These are phyloP conservation scores for Dilophus febrilis DNA, from an alignment of 2,888 invertebrate species.

Conservation along the genomic window DNA sequence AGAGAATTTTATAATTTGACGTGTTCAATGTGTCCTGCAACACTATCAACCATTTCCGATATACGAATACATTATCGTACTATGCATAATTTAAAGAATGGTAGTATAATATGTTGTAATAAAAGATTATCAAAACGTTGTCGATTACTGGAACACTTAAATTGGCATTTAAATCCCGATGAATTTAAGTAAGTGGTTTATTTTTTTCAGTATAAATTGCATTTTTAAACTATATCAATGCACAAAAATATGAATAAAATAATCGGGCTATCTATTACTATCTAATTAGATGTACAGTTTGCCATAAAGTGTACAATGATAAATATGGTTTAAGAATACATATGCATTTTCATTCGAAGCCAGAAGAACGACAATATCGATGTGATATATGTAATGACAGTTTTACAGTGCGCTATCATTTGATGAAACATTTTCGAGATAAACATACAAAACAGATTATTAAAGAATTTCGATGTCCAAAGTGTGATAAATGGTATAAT, in stretches of 20 bases:
- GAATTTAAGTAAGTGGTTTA: constrained; percentile 3
- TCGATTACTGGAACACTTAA: constrained; percentile 13
- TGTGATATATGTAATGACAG: no score
- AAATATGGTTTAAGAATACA: no score
- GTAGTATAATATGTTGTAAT: constrained; percentile 11
- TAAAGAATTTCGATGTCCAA: no score
- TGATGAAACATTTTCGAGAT: background rate
- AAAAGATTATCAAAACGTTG: constrained; percentile 11
- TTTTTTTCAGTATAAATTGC: no score
- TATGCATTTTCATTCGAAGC: no score
- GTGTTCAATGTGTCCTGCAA: constrained; percentile 12
- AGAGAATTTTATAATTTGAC: background rate
- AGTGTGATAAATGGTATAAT: no score
- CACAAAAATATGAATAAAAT: no score
- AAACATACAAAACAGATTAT: background rate
- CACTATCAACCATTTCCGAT: background rate
- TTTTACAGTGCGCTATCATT: background rate
- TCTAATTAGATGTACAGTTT: no score
- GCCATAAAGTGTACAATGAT: no score
- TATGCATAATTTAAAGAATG: constrained; percentile 8
- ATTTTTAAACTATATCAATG: constrained; percentile 9
- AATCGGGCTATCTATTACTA: no score
- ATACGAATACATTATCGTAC: background rate
- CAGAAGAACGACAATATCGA: no score
- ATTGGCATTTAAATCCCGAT: constrained; percentile 13